phyloP scores from a whole-genome alignment of 1,140 invertebrate species.

The Teleopsis dalmanni region DNA sequence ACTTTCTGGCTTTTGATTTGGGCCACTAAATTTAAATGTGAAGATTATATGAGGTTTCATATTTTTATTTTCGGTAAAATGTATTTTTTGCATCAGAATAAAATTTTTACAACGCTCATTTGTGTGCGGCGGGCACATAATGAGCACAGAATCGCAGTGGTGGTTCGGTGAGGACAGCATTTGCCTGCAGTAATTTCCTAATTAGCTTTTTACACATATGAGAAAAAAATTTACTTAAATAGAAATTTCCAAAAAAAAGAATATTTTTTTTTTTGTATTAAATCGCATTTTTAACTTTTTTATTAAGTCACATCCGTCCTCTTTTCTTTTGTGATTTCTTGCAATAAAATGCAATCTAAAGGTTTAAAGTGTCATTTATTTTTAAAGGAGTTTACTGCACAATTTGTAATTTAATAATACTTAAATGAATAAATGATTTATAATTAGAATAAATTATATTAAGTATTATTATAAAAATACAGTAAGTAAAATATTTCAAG shows the following conservation, averaged over 20 bases:
- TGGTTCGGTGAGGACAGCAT: background rate
- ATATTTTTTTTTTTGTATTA: background rate
- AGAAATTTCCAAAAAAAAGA: too few relatives aligned
- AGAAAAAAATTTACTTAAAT: too few relatives aligned
- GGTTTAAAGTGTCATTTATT: background rate
- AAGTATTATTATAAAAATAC: too few relatives aligned
- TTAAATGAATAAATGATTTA: too few relatives aligned
- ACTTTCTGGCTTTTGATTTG: background rate
- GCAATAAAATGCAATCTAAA: background rate
- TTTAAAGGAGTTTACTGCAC: too few relatives aligned
- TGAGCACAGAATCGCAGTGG: background rate
- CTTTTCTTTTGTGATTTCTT: background rate
- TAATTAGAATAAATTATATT: too few relatives aligned
- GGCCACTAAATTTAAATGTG: constrained; percentile 1
- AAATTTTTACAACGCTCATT: background rate
- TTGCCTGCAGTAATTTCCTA: constrained; percentile 41
- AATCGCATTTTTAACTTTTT: background rate
- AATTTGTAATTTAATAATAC: too few relatives aligned
- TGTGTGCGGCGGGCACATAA: background rate
- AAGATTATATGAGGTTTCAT: background rate
- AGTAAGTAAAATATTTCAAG: too few relatives aligned
- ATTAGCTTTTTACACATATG: too few relatives aligned
- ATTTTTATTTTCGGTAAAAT: background rate
- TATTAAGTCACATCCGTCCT: background rate
- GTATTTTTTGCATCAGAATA: background rate